phyloP scores from a whole-genome alignment of 2,888 invertebrate species.

The Cyclophora albipunctata region DNA sequence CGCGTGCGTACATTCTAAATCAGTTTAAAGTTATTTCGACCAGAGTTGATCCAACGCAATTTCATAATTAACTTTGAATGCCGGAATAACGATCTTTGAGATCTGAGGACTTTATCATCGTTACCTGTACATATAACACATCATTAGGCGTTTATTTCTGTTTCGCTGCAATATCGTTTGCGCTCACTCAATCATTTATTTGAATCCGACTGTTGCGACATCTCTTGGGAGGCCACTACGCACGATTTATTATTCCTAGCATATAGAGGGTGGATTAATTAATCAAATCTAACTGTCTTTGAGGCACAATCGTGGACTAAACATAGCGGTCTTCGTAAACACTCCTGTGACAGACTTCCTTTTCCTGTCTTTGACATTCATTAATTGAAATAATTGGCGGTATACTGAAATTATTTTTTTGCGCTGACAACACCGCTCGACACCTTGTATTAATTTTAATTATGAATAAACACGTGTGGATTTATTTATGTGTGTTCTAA shows the following conservation, averaged over 20 bases:
- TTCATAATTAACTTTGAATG: constrained; percentile 34
- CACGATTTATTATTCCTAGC: constrained; percentile 68
- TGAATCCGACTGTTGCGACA: constrained; percentile 58
- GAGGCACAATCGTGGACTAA: constrained; percentile 61
- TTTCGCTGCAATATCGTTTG: constrained; percentile 41
- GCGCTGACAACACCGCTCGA: constrained; percentile 53
- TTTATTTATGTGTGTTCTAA: constrained; percentile 5
- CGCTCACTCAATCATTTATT: constrained; percentile 70
- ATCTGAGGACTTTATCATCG: constrained; percentile 67
- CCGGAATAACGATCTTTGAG: constrained; percentile 55
- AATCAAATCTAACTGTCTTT: constrained; percentile 70
- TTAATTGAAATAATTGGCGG: constrained; percentile 73
- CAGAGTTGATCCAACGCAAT: constrained; percentile 13
- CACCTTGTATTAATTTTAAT: constrained; percentile 40
- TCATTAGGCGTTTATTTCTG: constrained; percentile 70
- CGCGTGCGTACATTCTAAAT: no score
- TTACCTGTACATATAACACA: constrained; percentile 61
- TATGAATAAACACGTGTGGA: constrained; percentile 17
- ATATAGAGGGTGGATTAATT: constrained; percentile 67
- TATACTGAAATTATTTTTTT: constrained; percentile 53
- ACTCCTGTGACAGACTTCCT: constrained; percentile 49
- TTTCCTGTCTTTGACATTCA: constrained; percentile 69
- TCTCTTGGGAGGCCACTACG: constrained; percentile 67
- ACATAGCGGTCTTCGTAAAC: constrained; percentile 35
- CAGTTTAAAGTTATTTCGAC: no score